A percentile compares a stretch with the other conserved stretches of the same genome.
Conservation (phyloP, 2,113 vertebrate genomes). For the Jacana jacana region DNA sequence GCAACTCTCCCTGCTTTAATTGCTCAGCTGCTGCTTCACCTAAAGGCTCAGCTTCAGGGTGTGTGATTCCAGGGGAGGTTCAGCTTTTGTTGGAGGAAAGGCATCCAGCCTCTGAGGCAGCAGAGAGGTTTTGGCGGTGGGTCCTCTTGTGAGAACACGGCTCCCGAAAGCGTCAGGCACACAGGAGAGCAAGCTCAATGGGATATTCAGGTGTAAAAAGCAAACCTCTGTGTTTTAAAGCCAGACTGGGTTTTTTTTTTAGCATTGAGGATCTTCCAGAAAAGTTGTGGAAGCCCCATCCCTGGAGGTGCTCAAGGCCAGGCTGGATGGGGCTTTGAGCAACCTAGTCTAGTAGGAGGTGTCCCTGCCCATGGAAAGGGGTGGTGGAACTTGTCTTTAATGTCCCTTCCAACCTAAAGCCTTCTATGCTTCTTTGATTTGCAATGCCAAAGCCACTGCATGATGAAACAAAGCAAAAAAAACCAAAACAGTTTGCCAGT, state of each 20-base stretch:
- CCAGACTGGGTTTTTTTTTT: background rate
- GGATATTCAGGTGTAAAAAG: background rate
- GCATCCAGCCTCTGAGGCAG: background rate
- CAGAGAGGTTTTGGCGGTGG: background rate
- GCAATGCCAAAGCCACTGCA: background rate
- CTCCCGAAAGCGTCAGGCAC: accelerated
- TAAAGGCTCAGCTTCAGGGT: background rate
- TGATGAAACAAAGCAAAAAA: background rate
- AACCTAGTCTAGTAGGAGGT: background rate
- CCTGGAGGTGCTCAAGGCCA: background rate
- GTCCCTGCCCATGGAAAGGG: background rate
- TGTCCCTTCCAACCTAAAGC: background rate
- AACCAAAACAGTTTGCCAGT: background rate
- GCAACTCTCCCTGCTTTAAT: background rate
- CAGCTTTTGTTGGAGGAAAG: background rate
- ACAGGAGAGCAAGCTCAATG: accelerated
- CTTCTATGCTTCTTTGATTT: background rate
- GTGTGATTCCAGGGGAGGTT: background rate
- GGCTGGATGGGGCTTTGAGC: background rate
- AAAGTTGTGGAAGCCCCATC: background rate
- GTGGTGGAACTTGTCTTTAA: background rate
- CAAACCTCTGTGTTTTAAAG: background rate
- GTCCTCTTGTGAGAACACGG: accelerated
- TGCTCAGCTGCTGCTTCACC: background rate
- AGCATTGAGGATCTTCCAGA: background rate